A percentile compares a stretch with the other conserved stretches of the same genome.
Evolutionary conservation across 2,113 vertebrate species (phyloP).

Genomic region (Trochalopteron elliotii): DNA sequence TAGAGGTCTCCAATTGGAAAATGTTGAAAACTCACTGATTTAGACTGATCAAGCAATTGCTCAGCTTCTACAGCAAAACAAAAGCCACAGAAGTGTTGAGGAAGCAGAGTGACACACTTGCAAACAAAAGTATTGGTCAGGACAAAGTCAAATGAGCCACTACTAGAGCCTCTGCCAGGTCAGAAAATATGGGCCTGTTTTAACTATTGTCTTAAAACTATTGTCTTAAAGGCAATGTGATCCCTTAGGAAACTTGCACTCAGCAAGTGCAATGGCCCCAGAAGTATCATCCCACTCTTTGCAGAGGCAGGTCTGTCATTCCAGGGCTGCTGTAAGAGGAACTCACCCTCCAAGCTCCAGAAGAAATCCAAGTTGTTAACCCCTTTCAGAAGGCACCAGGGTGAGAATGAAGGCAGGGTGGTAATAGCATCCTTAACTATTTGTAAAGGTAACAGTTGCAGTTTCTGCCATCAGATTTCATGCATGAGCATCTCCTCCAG

Average conservation of each 20-base stretch:
- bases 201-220: neutral
- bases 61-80: neutral
- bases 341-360: neutral
- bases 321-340: neutral
- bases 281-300: neutral
- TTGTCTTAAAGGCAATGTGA: neutral
- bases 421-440: neutral
- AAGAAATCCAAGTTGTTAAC: neutral
- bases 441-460: neutral
- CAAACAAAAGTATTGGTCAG: neutral
- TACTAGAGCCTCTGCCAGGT: neutral
- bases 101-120: neutral
- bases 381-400: neutral
- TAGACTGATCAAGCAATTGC: neutral
- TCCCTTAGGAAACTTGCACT: neutral
- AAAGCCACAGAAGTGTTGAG: neutral
- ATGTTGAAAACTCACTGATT: neutral
- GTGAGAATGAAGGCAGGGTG: fast-evolving
- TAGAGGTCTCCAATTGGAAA: neutral
- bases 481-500: neutral
- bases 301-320: neutral
- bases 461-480: neutral
- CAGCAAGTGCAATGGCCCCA: neutral
- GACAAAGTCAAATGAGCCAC: neutral
- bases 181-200: neutral